A percentile compares a stretch with the other conserved stretches of the same genome.
Conservation (phyloP, 2,888 invertebrate species). For the Callosobruchus maculatus region DNA sequence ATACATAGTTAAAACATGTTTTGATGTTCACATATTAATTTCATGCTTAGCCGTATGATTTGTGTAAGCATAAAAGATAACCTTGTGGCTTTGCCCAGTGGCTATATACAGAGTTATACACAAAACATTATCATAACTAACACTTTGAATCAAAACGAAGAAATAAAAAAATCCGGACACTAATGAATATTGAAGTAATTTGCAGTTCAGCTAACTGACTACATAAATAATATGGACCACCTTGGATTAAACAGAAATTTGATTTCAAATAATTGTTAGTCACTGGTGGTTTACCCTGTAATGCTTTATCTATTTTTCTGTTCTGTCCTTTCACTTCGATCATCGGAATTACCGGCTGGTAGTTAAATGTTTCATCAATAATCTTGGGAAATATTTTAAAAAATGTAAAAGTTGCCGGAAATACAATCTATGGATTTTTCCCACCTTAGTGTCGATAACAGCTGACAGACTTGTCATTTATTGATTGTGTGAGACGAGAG, state of each 20-base stretch:
- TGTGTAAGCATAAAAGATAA: neutral
- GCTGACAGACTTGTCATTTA: neutral
- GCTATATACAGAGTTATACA: neutral
- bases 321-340: neutral
- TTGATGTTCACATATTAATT: neutral
- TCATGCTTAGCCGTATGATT: neutral
- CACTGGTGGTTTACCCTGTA: neutral
- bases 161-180: neutral
- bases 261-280: neutral
- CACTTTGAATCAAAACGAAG: neutral
- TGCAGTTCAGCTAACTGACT: neutral
- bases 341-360: neutral
- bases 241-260: neutral
- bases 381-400: neutral
- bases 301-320: neutral
- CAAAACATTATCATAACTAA: neutral
- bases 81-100: neutral
- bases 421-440: neutral
- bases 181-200: neutral
- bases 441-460: neutral
- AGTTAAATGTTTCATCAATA: neutral
- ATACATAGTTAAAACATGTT: neutral
- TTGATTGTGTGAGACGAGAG: neutral
- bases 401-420: neutral
- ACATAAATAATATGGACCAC: neutral